Conservation (phyloP, 1,140 invertebrate species). For the Mamestra configurata region DNA sequence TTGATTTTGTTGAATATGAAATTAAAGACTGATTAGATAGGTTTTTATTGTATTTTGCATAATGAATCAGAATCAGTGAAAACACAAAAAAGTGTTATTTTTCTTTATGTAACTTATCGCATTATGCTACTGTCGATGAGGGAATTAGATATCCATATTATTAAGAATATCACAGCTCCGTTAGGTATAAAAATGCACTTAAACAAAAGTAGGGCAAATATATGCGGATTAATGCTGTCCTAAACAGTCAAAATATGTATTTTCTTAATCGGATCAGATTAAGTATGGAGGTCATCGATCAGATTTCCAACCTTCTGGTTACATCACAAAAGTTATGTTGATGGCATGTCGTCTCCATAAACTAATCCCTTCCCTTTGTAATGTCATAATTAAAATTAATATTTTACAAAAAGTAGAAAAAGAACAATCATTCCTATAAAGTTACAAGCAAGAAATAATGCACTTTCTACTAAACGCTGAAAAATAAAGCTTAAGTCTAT, state of each 20-base stretch:
- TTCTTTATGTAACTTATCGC: slow-evolving; percentile 42
- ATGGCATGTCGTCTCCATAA: background rate
- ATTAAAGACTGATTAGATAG: slow-evolving; percentile 73
- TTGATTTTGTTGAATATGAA: slow-evolving; percentile 80
- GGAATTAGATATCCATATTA: background rate
- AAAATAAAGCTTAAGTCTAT: too few species aligned
- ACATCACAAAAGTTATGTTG: slow-evolving; percentile 25
- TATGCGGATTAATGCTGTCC: slow-evolving; percentile 28
- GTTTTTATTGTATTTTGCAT: slow-evolving; percentile 77
- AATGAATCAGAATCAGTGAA: slow-evolving; percentile 56
- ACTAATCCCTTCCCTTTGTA: background rate
- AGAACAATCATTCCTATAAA: too few species aligned
- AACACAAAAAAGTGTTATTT: slow-evolving; percentile 24
- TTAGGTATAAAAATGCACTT: slow-evolving; percentile 39
- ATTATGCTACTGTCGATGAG: slow-evolving; percentile 10
- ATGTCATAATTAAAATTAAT: background rate
- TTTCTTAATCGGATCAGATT: slow-evolving; percentile 47
- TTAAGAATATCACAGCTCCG: background rate
- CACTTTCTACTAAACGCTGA: too few species aligned
- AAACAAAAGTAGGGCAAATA: slow-evolving; percentile 28
- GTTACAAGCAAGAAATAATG: too few species aligned
- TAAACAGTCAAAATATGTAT: slow-evolving; percentile 45
- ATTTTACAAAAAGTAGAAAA: background rate
- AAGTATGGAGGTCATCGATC: slow-evolving; percentile 35
- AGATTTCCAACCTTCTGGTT: slow-evolving; percentile 29